A percentile compares a stretch with the other conserved stretches of the same genome.
Evolutionary conservation across 2,888 invertebrate species (phyloP).

Genomic region (Palloptera scutellata): DNA sequence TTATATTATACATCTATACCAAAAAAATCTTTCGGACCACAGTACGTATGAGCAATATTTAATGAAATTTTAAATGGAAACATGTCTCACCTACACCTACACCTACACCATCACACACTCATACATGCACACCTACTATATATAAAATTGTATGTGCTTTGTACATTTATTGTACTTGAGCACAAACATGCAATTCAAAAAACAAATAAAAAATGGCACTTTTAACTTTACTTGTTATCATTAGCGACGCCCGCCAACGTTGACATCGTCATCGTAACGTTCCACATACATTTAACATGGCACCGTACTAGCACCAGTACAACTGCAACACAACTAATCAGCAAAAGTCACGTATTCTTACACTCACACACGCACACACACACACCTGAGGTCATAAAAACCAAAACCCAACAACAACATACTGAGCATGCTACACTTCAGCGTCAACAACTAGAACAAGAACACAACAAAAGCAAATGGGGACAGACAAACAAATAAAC

Average conservation of each 20-base stretch:
- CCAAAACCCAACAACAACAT: slow-evolving; percentile 4
- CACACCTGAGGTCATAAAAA: slow-evolving; percentile 16
- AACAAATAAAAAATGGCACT: too few species aligned
- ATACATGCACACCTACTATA: background rate
- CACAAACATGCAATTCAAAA: too few species aligned
- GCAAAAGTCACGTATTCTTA: slow-evolving; percentile 23
- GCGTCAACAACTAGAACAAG: background rate
- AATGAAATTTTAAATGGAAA: too few species aligned
- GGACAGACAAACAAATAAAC: background rate
- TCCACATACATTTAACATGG: background rate
- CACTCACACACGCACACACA: background rate
- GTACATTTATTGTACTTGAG: too few species aligned
- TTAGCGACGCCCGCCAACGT: too few species aligned
- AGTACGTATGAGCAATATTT: too few species aligned
- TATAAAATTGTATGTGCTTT: too few species aligned
- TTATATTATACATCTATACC: too few species aligned
- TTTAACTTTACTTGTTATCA: too few species aligned
- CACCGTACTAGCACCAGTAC: too few species aligned
- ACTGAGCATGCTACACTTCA: background rate
- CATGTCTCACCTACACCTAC: background rate
- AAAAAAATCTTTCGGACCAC: too few species aligned
- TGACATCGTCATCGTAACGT: background rate
- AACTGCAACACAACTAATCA: slow-evolving; percentile 20
- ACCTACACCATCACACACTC: slow-evolving; percentile 1
- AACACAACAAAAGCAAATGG: background rate